Conservation (phyloP, 1,140 invertebrate species). For the Apis dorsata region DNA sequence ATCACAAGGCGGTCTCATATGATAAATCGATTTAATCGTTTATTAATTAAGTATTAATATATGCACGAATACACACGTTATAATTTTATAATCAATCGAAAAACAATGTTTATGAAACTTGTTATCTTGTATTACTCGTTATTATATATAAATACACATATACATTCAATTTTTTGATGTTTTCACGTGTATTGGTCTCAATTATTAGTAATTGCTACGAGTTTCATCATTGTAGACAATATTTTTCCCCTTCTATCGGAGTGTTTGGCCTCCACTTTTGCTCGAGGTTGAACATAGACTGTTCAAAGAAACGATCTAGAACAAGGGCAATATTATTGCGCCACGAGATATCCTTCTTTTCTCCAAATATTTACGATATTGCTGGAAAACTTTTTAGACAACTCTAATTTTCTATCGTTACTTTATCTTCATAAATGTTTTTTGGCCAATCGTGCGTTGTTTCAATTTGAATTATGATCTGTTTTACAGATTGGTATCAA, state of each 20-base stretch:
- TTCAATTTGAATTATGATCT: not conserved
- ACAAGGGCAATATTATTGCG: constrained; percentile 52
- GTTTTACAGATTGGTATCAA: not conserved
- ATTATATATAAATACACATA: not conserved
- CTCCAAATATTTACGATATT: constrained; percentile 33
- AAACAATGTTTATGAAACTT: too few relatives aligned
- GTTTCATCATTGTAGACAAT: constrained; percentile 27
- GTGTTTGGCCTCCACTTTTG: constrained; percentile 12
- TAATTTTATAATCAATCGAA: too few relatives aligned
- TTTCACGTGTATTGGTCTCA: not conserved
- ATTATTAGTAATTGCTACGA: not conserved
- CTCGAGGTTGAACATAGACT: not conserved
- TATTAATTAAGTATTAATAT: constrained; percentile 59
- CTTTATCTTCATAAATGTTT: not conserved
- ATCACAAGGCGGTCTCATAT: too few relatives aligned
- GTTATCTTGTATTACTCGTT: not conserved
- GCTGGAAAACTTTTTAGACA: constrained; percentile 13
- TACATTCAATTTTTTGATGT: too few relatives aligned
- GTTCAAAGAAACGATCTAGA: constrained; percentile 50
- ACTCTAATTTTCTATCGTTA: not conserved
- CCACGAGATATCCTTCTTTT: constrained; percentile 42
- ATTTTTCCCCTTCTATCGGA: not conserved
- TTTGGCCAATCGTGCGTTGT: not conserved
- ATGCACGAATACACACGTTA: not conserved
- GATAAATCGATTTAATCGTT: constrained; percentile 36